Percentiles rank a stretch among this genome's conserved stretches.
Conservation (phyloP, 1,140 invertebrate genomes). For the Ceratosolen fusciceps region DNA sequence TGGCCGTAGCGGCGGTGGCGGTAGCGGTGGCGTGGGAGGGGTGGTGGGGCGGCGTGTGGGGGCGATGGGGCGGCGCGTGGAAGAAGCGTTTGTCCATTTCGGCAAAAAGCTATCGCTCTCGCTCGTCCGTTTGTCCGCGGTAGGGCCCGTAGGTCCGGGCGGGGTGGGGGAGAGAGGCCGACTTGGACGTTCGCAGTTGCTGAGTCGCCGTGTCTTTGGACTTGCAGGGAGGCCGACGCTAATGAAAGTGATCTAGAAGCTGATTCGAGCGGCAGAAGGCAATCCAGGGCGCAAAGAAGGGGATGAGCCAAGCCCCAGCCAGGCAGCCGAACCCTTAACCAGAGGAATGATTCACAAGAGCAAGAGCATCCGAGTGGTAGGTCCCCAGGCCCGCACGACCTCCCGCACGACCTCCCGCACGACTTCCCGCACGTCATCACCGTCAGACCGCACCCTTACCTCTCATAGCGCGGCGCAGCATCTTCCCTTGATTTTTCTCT, state of each 20-base stretch:
- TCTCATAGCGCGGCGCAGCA: no score
- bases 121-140: no score
- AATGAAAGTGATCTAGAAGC: not conserved
- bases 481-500: no score
- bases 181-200: not conserved
- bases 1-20: no score
- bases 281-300: not conserved
- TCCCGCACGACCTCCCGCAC: not conserved
- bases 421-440: not conserved
- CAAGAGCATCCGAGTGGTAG: slow-evolving; percentile 61
- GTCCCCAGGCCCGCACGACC: slow-evolving; percentile 34
- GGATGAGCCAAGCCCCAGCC: slow-evolving; percentile 23
- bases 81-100: no score
- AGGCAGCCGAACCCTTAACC: slow-evolving; percentile 26
- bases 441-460: no score
- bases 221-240: not conserved
- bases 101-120: no score
- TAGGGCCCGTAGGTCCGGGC: no score
- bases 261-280: not conserved
- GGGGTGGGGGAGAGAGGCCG: no score
- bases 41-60: no score
- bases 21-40: no score
- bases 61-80: no score
- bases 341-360: slow-evolving; percentile 49
- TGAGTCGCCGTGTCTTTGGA: not conserved